Conservation (phyloP, 1,140 invertebrate species). For the Cherax quadricarinatus region DNA sequence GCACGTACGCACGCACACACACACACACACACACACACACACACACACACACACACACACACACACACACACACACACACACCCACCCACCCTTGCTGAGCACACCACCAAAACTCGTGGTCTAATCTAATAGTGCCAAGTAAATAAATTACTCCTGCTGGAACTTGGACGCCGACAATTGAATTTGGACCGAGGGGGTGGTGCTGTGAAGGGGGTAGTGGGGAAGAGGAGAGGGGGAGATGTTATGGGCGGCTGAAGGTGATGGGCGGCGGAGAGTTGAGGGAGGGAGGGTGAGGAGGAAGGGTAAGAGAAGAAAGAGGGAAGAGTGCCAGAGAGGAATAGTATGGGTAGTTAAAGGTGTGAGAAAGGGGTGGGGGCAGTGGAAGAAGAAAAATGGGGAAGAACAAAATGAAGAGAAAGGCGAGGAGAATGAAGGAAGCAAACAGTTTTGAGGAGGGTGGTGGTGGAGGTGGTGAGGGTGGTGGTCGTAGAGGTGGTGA, state of each 20-base stretch:
- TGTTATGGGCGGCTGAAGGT: background rate
- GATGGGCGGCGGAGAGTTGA: background rate
- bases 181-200: conserved; percentile 56
- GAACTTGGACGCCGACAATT: conserved; percentile 68
- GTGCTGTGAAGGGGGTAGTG: conserved; percentile 3
- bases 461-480: too few species aligned
- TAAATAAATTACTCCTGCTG: conserved; percentile 67
- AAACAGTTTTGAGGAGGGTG: too few species aligned
- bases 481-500: too few species aligned
- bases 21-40: background rate
- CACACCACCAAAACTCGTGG: conserved; percentile 63
- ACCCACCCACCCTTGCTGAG: conserved; percentile 32
- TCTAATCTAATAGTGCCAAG: conserved; percentile 68
- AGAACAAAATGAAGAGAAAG: too few species aligned
- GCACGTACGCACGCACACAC: conserved; percentile 30
- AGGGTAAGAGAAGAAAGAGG: background rate
- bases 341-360: too few species aligned
- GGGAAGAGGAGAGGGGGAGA: background rate
- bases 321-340: too few species aligned
- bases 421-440: too few species aligned
- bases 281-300: background rate
- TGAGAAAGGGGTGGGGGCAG: too few species aligned
- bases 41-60: conserved; percentile 1
- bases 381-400: too few species aligned
- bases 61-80: conserved; percentile 17